Evolutionary conservation across 2,888 invertebrate species (phyloP).

Genomic region (Physocephala rufipes): DNA sequence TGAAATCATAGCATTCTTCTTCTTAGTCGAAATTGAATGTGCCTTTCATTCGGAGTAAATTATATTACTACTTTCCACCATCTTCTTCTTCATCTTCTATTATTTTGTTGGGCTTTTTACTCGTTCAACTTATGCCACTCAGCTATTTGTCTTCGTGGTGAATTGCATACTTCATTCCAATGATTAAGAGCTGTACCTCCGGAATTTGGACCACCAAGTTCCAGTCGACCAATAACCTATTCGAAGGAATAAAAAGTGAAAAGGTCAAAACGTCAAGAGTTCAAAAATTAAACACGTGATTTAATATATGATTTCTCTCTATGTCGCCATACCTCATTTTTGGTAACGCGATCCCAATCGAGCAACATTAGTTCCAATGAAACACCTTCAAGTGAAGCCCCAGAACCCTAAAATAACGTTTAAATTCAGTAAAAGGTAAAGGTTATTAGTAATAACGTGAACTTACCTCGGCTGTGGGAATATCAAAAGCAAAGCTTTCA

Average conservation of each 20-base stretch:
- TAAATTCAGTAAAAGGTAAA: too few species aligned
- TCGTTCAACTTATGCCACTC: slow-evolving; percentile 99
- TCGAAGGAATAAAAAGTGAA: neutral
- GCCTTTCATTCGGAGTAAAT: too few species aligned
- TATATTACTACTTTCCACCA: slow-evolving; percentile 3
- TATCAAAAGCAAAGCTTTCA: slow-evolving; percentile 98
- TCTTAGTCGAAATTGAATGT: too few species aligned
- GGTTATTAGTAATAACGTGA: neutral
- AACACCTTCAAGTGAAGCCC: slow-evolving; percentile 64
- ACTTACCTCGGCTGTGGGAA: slow-evolving; percentile 77
- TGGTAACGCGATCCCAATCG: slow-evolving; percentile 98
- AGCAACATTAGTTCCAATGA: slow-evolving; percentile 69
- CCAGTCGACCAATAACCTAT: slow-evolving; percentile 94
- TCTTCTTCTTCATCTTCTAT: neutral
- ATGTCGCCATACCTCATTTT: slow-evolving; percentile 82
- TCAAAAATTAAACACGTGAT: too few species aligned
- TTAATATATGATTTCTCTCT: too few species aligned
- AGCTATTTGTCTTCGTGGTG: slow-evolving; percentile 96
- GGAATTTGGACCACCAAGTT: slow-evolving; percentile 85
- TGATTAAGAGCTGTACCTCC: slow-evolving; percentile 88
- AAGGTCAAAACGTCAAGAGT: slow-evolving; percentile 56
- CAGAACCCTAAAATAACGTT: slow-evolving; percentile 58
- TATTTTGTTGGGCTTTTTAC: slow-evolving; percentile 64
- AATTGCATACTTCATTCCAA: slow-evolving; percentile 97
- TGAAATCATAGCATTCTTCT: too few species aligned